Conservation (phyloP, 2,888 invertebrate genomes). For the Chrysolina americana region DNA sequence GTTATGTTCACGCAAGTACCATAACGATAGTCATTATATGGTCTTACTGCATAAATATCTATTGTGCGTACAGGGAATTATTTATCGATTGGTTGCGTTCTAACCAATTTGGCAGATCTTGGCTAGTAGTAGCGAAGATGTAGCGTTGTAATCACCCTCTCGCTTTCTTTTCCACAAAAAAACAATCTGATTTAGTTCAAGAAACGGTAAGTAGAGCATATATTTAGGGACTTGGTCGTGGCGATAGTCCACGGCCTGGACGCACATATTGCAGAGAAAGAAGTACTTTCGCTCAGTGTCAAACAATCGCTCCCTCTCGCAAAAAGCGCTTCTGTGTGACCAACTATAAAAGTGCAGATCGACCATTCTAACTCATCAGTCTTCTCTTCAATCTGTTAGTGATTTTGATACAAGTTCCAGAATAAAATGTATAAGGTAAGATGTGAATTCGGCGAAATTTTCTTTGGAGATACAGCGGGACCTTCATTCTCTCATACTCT, state of each 20-base stretch:
- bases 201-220: conserved; percentile 47
- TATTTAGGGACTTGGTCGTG: conserved; percentile 38
- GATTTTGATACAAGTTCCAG: neutral
- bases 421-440: conserved; percentile 40
- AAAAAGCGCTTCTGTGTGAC: conserved; percentile 28
- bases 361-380: conserved; percentile 29
- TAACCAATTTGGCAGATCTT: no score
- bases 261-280: conserved; percentile 38
- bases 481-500: no score
- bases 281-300: conserved; percentile 52
- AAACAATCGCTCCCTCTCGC: conserved; percentile 40
- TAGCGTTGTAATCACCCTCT: neutral
- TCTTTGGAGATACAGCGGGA: no score
- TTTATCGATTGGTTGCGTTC: no score
- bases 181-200: conserved; percentile 44
- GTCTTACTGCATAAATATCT: no score
- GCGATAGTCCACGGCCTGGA: conserved; percentile 25
- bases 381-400: conserved; percentile 12
- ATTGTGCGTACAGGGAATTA: no score
- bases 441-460: neutral
- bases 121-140: no score
- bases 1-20: no score
- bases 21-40: no score
- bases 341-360: conserved; percentile 40
- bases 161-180: conserved; percentile 9